Evolutionary conservation across 1,140 invertebrate species (phyloP).

Genomic region (Heliothis subflexa): DNA sequence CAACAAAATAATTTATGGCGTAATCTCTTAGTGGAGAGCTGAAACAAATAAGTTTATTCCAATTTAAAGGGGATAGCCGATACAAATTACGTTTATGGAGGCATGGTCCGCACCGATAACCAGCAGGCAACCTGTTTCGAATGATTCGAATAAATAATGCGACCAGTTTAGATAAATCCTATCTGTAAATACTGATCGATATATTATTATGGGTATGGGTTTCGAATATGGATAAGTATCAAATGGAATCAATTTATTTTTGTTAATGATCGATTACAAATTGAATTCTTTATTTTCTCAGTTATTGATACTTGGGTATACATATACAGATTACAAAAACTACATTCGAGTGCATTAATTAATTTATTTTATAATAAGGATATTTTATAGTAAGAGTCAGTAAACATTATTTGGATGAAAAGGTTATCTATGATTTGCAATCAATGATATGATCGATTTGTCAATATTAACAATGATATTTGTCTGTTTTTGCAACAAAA

Average conservation of each 20-base stretch:
- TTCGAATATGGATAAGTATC: slow-evolving; percentile 21
- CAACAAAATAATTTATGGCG: slow-evolving; percentile 60
- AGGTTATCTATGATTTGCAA: no score
- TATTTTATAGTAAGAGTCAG: no score
- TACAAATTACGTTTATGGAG: slow-evolving; percentile 82
- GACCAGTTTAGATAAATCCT: slow-evolving; percentile 81
- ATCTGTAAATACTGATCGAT: slow-evolving; percentile 80
- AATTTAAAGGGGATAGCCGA: slow-evolving; percentile 73
- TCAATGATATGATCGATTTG: no score
- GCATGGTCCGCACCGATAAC: slow-evolving; percentile 73
- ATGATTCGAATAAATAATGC: slow-evolving; percentile 80
- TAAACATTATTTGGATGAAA: no score
- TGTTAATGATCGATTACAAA: slow-evolving; percentile 1
- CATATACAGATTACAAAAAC: background rate
- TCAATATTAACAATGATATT: no score
- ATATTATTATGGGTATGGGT: slow-evolving; percentile 45
- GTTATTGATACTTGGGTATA: no score
- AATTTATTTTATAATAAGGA: no score
- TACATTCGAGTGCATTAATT: background rate
- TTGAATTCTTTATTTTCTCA: no score
- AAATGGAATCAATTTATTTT: slow-evolving; percentile 18
- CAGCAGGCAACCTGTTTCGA: slow-evolving; percentile 76
- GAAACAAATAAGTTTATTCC: slow-evolving; percentile 75
- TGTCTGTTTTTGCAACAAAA: no score
- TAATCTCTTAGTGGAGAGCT: slow-evolving; percentile 61